These are phyloP conservation scores for Chaetogeoica ovagalla DNA, from an alignment of 2,888 invertebrate species.

Conservation along the genomic window DNA sequence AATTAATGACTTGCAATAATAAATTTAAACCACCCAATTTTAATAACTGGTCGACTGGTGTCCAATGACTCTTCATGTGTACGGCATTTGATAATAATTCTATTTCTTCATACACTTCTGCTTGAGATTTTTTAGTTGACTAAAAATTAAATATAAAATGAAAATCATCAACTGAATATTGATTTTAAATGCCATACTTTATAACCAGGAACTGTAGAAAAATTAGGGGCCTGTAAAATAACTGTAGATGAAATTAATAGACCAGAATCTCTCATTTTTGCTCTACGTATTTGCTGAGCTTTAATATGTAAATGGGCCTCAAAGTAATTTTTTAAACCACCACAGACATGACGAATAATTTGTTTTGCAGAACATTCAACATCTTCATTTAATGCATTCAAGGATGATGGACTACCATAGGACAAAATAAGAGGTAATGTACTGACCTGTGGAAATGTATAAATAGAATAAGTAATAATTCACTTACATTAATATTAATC, in stretches of 20 bases:
- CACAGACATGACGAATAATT: conserved; percentile 87
- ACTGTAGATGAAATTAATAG: conserved; percentile 25
- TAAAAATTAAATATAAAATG: conserved; percentile 54
- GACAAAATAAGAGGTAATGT: conserved; percentile 84
- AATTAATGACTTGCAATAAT: conserved; percentile 82
- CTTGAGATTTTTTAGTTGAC: conserved; percentile 68
- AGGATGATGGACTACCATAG: conserved; percentile 58
- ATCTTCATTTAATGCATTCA: conserved; percentile 71
- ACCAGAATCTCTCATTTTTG: conserved; percentile 54
- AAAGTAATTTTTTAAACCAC: conserved; percentile 85
- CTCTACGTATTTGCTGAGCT: conserved; percentile 70
- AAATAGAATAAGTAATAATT: neutral
- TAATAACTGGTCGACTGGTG: conserved; percentile 84
- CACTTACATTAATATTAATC: neutral
- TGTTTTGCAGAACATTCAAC: conserved; percentile 88
- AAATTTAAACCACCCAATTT: conserved; percentile 81
- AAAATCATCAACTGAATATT: neutral
- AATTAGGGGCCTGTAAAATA: neutral
- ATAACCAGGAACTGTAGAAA: conserved; percentile 41
- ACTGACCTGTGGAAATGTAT: conserved; percentile 66
- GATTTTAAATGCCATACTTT: conserved; percentile 44
- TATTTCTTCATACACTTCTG: conserved; percentile 84
- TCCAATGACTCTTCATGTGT: conserved; percentile 73
- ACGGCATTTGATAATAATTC: conserved; percentile 77
- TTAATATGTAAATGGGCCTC: conserved; percentile 85